Percentiles rank a stretch among this genome's conserved stretches.
Evolutionary conservation across 2,797 vertebrate genomes (phyloP).

Genomic region (Dromococcyx pavoninus): DNA sequence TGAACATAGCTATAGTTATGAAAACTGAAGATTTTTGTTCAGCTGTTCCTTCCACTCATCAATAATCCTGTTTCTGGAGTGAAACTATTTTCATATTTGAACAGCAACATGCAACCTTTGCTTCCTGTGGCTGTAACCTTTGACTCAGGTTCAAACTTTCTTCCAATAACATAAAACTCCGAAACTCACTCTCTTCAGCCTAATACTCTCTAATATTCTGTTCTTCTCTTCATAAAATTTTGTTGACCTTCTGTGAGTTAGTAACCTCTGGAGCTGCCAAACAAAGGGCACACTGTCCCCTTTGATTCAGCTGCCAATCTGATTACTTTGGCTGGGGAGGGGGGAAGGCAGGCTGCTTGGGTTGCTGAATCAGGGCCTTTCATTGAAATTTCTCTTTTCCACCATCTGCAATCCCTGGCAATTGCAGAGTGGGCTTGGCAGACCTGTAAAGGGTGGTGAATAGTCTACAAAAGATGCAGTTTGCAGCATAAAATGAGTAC

Average conservation of each 20-base stretch:
- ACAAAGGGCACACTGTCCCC: constrained; percentile 77
- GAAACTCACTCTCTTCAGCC: neutral
- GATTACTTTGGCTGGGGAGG: constrained; percentile 79
- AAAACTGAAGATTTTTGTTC: neutral
- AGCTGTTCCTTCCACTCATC: neutral
- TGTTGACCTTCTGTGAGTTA: constrained; percentile 67
- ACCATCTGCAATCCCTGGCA: constrained; percentile 76
- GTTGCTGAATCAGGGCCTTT: constrained; percentile 80
- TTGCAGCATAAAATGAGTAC: constrained; percentile 51
- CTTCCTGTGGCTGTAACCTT: neutral
- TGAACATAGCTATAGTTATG: neutral
- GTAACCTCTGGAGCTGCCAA: constrained; percentile 62
- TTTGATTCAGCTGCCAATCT: constrained; percentile 77
- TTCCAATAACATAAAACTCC: constrained; percentile 19
- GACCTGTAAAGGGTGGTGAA: constrained; percentile 55
- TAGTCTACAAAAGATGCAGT: constrained; percentile 64
- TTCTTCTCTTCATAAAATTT: constrained; percentile 65
- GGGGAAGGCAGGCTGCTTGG: constrained; percentile 58
- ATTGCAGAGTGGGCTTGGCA: constrained; percentile 64
- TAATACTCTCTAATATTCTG: constrained; percentile 45
- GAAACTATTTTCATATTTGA: constrained; percentile 27
- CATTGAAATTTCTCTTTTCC: constrained; percentile 74
- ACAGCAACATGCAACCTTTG: neutral
- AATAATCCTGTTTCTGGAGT: neutral
- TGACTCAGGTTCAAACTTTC: constrained; percentile 10